A percentile compares a stretch with the other conserved stretches of the same genome.
Evolutionary conservation across 2,797 vertebrate species (phyloP).

Genomic region (Choloepus didactylus): DNA sequence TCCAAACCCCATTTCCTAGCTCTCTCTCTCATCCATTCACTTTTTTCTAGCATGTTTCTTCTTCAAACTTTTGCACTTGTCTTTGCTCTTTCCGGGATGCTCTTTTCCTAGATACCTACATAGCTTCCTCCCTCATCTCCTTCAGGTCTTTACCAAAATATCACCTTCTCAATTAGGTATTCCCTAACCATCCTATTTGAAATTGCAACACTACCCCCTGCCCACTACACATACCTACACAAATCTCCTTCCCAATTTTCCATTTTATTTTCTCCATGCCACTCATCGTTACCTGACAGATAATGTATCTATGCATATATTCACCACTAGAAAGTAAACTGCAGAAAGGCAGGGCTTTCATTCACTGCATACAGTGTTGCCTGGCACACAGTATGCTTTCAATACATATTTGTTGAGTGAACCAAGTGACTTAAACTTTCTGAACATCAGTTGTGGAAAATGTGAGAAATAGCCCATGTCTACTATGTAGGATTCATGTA

Average conservation of each 20-base stretch:
- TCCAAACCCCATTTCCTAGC: not conserved
- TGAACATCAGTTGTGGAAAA: not conserved
- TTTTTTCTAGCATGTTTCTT: not conserved
- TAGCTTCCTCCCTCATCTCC: not conserved
- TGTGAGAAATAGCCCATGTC: not conserved
- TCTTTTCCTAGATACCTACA: not conserved
- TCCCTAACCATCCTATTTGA: not conserved
- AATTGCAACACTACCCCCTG: not conserved
- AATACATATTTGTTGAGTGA: not conserved
- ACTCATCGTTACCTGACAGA: not conserved
- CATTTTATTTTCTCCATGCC: not conserved
- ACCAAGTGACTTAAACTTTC: not conserved
- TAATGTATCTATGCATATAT: not conserved
- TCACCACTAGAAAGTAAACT: not conserved
- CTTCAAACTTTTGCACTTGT: not conserved
- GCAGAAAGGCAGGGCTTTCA: not conserved
- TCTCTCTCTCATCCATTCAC: not conserved
- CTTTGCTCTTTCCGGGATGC: slow-evolving; percentile 23
- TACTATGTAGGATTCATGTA: not conserved
- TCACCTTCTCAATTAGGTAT: not conserved
- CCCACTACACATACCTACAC: not conserved
- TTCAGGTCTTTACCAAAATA: slow-evolving; percentile 36
- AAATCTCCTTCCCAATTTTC: not conserved
- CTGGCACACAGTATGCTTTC: not conserved
- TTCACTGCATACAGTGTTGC: not conserved